phyloP scores from a whole-genome alignment of 2,888 invertebrate genomes.

The Alviniconcha strummeri region DNA sequence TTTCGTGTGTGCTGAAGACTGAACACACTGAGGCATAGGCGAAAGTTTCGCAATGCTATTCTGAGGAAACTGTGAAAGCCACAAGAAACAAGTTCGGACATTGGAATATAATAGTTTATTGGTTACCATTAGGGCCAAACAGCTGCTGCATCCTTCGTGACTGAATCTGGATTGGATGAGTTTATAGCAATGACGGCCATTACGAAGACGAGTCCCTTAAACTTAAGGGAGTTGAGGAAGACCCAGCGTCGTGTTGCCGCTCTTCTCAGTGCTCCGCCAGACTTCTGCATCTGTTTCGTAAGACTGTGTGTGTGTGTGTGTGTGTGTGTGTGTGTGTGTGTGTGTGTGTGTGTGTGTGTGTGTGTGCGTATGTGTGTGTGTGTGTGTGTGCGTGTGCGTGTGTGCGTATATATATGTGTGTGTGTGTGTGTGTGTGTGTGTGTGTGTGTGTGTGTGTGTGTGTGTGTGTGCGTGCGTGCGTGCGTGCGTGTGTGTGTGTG shows the following conservation, averaged over 20 bases:
- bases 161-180: too few species aligned
- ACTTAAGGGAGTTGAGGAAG: slow-evolving; percentile 33
- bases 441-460: background rate
- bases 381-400: slow-evolving; percentile 20
- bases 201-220: slow-evolving; percentile 29
- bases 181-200: slow-evolving; percentile 12
- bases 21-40: too few species aligned
- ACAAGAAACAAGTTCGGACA: too few species aligned
- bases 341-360: slow-evolving; percentile 28
- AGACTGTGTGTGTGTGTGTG: slow-evolving; percentile 25
- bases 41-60: too few species aligned
- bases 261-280: slow-evolving; percentile 24
- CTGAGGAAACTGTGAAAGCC: too few species aligned
- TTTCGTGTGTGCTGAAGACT: too few species aligned
- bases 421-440: background rate
- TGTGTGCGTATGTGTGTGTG: slow-evolving; percentile 27
- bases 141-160: too few species aligned
- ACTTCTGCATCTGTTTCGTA: slow-evolving; percentile 26
- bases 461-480: slow-evolving; percentile 26
- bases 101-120: too few species aligned
- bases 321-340: background rate
- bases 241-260: slow-evolving; percentile 36
- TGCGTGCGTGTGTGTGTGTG: slow-evolving; percentile 10
- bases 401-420: slow-evolving; percentile 14
- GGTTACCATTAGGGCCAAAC: too few species aligned